Evolutionary conservation across 2,113 vertebrate species (phyloP), one percentile per base, ranked within the genome.

Genomic region (Trichomycterus rosablanca): DNA sequence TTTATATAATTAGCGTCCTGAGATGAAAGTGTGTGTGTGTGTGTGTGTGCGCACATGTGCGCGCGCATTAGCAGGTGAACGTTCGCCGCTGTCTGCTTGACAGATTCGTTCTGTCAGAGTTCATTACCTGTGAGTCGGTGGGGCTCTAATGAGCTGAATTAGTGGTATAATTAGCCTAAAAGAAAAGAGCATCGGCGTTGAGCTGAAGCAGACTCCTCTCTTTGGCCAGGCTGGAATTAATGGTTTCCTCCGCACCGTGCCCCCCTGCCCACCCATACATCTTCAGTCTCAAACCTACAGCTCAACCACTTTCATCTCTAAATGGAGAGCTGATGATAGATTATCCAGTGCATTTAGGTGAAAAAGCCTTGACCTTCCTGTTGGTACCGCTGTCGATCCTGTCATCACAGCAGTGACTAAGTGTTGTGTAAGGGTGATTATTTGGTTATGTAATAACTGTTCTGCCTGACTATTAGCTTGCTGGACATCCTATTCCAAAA

Each of bases 81-180:
- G 67, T 46, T 61, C 50, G 22, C 40, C 20, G 34, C 69, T 77
- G 62, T 74, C 72, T 64, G 69, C 62, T 67, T 77, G 75, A 77
- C 75, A 77, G 75, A 66, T 76, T 76, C 64, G 66, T 57, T 55
- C 74, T 78, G 76, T 78, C 76, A 74, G 76, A 74, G 71, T 75
- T 76, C 74, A 78, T 78, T 78, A 78, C 71, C 76, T 74, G 66
- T 63, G 56, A 74, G 68, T 74, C 74, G 56, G 59, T 57, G 53
- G 68, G 45, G 23, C 67, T 59, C 71, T 78, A 78, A 78, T 76
- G 76, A 76, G 71, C 68, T 74, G 72, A 72, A 78, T 78, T 78
- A 76, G 66, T 65, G 62, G 66, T 78, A 76, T 78, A 78, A 78
- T 78, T 78, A 78, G 71, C 66, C 68, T 63, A 69, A 76, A 70